Evolutionary conservation across 2,888 invertebrate species (phyloP).

Genomic region (Scaptomyza caliginosa): DNA sequence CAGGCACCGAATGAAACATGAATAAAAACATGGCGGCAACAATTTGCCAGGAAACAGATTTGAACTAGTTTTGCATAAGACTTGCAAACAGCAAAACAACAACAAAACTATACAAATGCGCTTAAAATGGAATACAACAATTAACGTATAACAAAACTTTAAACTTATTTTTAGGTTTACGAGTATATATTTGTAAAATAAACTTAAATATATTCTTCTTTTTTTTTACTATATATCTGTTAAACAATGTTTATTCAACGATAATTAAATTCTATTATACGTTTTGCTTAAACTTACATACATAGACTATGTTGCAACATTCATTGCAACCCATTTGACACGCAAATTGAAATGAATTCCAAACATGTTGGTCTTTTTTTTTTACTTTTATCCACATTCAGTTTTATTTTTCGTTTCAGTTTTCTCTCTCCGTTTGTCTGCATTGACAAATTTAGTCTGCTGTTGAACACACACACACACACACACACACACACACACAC

Average conservation of each 20-base stretch:
- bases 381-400: constrained; percentile 1
- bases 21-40: constrained; percentile 18
- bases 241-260: constrained; percentile 1
- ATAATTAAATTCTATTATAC: constrained; percentile 18
- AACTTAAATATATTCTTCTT: no score
- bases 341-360: constrained; percentile 50
- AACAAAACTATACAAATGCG: not conserved
- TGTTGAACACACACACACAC: constrained; percentile 14
- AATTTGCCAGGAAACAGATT: not conserved
- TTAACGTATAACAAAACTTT: not conserved
- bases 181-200: no score
- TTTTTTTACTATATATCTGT: no score
- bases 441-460: constrained; percentile 48
- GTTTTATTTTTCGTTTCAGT: constrained; percentile 3
- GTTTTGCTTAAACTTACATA: not conserved
- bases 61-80: not conserved
- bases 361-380: constrained; percentile 14
- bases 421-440: not conserved
- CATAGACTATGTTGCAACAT: not conserved
- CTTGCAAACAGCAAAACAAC: not conserved
- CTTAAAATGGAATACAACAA: not conserved
- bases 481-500: not conserved
- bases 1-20: constrained; percentile 24
- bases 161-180: not conserved
- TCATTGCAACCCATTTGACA: not conserved